Conservation (phyloP, 1,140 invertebrate genomes). For the Achroia grisella region DNA sequence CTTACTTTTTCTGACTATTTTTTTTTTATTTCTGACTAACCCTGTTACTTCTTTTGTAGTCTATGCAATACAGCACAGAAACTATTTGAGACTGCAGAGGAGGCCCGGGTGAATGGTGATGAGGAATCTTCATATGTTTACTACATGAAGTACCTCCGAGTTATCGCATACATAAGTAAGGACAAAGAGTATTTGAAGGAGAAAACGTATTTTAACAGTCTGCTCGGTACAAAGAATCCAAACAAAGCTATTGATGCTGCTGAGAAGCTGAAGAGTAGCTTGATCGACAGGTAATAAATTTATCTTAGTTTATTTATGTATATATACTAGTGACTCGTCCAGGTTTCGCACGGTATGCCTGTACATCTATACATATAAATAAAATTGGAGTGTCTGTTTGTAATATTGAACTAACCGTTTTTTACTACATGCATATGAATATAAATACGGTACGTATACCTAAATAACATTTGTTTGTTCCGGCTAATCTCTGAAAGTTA, state of each 20-base stretch:
- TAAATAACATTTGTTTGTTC: too few species aligned
- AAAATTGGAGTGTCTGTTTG: too few species aligned
- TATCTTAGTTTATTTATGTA: too few species aligned
- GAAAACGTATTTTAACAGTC: constrained; percentile 74
- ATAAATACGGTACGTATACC: too few species aligned
- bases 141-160: constrained; percentile 80
- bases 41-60: constrained; percentile 36
- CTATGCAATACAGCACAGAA: constrained; percentile 75
- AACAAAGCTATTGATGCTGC: constrained; percentile 74
- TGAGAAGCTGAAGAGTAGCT: constrained; percentile 70
- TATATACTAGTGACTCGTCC: too few species aligned
- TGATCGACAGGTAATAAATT: constrained; percentile 73
- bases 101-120: constrained; percentile 73
- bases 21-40: background rate
- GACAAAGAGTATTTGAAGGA: constrained; percentile 73
- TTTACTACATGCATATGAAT: too few species aligned
- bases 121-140: constrained; percentile 81
- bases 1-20: background rate
- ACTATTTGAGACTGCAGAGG: constrained; percentile 75
- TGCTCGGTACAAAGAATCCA: constrained; percentile 72
- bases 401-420: too few species aligned
- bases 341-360: too few species aligned
- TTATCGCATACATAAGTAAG: constrained; percentile 74
- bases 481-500: too few species aligned
- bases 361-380: too few species aligned